Evolutionary conservation across 2,797 vertebrate species (phyloP), one percentile per base, ranked within the genome.

Genomic region (Anguilla marmorata): DNA sequence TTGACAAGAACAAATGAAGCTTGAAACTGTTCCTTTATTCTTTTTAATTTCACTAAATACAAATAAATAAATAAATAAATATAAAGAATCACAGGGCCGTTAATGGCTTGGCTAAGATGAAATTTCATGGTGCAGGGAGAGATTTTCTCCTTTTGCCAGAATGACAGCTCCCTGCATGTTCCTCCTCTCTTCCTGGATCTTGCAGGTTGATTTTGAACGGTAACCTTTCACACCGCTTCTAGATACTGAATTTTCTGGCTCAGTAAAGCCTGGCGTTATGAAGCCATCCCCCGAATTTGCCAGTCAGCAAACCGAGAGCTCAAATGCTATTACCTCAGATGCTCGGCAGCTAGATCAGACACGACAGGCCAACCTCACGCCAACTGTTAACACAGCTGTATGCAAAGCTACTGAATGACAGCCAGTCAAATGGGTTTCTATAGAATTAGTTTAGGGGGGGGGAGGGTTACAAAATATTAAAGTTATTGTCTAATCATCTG

Each of bases 321-420:
- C 37, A 84, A 74, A 90, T 85, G 3, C 56, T 86, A 89, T 82
- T 90, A 88, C 89, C 87, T 50, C 72, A 45, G 87, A 86, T 41
- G 76, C 66, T 56, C 72, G 72, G 56, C 88, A 52, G 84, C 79
- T 56, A 87, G 72, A 89, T 76, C 66, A 86, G 63, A 87, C 85
- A 85, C 72, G 82, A 88, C 76, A 89, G 83, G 84, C 86, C 86
- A 16, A 58, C 50, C 83, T 88, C 87, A 87, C 88, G 72, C 69
- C 87, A 89, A 89, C 91, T 89, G 86, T 91, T 90, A 94, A 92
- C 93, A 91, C 95, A 95, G 94, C 94, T 95, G 95, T 95, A 95
- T 95, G 94, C 92, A 92, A 95, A 95, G 93, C 87, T 91, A 89
- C 86, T 91, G 92, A 90, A 88, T 90, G 93, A 94, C 92, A 93